Base-by-base conservation (phyloP, 2,113 vertebrate species). In the Actenoides lindsayi region DNA sequence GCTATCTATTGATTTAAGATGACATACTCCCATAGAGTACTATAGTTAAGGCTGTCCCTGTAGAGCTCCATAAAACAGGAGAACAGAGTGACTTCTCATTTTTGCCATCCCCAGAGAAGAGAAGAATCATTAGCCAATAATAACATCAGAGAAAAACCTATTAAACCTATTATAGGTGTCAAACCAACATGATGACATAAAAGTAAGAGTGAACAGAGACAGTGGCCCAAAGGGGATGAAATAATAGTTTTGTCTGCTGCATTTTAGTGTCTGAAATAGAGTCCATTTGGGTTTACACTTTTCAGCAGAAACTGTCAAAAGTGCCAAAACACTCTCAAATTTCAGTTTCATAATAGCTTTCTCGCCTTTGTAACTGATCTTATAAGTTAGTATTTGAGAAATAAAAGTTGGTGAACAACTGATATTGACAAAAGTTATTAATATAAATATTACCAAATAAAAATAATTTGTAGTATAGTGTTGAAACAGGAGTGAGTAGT, bases 111-210 rank as follows among this genome's bases (percentile, higher is more conserved):
- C 87, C 64, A 65, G 86, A 96, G 83, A 95, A 86, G 85, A 73
- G 35, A 21, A 82, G 95, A 94, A 97, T 97, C 69, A 77, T 98
- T 77, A 96, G 87, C 87, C 91, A 96, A 93, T 92, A 97, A 92
- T 73, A 91, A 76, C 89, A 92, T 85, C 84, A 92, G 69, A 87
- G 91, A 87, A 94, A 95, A 96, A 93, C 39, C 65, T 95, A 92
- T 95, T 95, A 95, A 96, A 89, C 64, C 39, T 81, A 73, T 93
- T 87, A 93, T 68, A 89, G 89, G 64, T 95, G 86, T 97, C 92
- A 97, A 96, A 91, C 81, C 88, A 95, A 92, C 82, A 93, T 11
- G 81, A 78, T 37, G 57, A 95, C 85, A 90, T 91, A 94, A 95
- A 97, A 94, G 80, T 68, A 81, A 56, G 74, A 94, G 42, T 51